These are phyloP conservation scores for Puffinus mauretanicus DNA, from an alignment of 2,113 vertebrate genomes.

Conservation along the genomic window DNA sequence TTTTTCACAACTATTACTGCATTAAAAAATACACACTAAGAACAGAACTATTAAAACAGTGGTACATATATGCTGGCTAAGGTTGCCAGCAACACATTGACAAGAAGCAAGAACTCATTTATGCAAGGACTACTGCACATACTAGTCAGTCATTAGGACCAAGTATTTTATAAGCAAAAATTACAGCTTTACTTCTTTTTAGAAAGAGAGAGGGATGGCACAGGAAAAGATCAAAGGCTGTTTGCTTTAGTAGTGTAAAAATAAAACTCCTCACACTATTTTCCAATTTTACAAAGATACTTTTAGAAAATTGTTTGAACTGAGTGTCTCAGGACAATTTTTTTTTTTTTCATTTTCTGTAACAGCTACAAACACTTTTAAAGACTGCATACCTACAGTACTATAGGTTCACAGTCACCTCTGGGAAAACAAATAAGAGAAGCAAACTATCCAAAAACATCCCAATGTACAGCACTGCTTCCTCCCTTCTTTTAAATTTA, in stretches of 20 bases:
- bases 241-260: background rate
- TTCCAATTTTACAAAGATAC: background rate
- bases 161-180: background rate
- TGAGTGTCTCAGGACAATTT: background rate
- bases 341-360: background rate
- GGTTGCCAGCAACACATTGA: background rate
- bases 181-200: background rate
- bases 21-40: constrained; percentile 21
- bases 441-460: background rate
- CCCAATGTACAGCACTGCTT: background rate
- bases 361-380: background rate
- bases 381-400: background rate
- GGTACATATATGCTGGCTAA: background rate
- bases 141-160: constrained; percentile 14
- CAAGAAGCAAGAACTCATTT: background rate
- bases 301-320: background rate
- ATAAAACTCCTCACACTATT: background rate
- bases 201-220: background rate
- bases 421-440: background rate
- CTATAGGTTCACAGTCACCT: background rate
- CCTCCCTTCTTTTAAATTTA: background rate
- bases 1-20: constrained; percentile 23
- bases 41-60: constrained; percentile 4
- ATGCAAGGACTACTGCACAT: background rate
- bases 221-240: background rate